Evolutionary conservation across 37 sponge, comb jelly and placozoan genomes (phyloP).

Genomic region (Beroe forskalii): DNA sequence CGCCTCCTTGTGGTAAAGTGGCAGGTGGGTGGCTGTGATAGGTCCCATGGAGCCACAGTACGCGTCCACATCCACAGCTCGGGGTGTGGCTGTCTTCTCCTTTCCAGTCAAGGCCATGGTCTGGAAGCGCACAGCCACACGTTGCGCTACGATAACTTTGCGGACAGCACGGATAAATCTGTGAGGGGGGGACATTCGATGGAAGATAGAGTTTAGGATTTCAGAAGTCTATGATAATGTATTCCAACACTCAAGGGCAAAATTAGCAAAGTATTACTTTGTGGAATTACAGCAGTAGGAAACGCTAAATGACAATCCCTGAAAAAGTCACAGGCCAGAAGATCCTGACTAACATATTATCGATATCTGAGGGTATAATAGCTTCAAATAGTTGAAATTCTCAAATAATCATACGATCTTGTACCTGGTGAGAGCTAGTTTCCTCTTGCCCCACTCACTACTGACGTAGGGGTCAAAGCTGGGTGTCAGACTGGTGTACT

Average conservation of each 20-base stretch:
- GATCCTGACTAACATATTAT: too few relatives aligned
- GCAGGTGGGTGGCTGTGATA: conserved; percentile 26
- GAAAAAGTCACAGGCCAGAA: too few relatives aligned
- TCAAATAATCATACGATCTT: too few relatives aligned
- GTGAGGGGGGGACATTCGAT: too few relatives aligned
- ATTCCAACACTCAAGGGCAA: too few relatives aligned
- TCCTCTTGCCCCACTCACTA: conserved; percentile 56
- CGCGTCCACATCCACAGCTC: background rate
- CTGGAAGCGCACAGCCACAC: conserved; percentile 44
- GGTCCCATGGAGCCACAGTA: conserved; percentile 10
- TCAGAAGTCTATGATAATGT: too few relatives aligned
- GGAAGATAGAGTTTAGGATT: too few relatives aligned
- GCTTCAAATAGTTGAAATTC: too few relatives aligned
- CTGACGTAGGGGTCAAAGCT: conserved; percentile 58
- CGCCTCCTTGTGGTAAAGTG: conserved; percentile 26
- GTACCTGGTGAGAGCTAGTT: conserved; percentile 47
- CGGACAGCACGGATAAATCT: conserved; percentile 64
- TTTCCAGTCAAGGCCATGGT: background rate
- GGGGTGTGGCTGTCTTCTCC: background rate
- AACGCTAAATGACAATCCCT: too few relatives aligned
- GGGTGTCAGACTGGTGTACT: conserved; percentile 20
- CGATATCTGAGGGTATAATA: too few relatives aligned
- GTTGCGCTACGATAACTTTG: conserved; percentile 32
- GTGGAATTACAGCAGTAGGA: too few relatives aligned
- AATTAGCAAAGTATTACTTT: too few relatives aligned